Base-by-base conservation (phyloP, 1,140 invertebrate genomes). In the Lepidurus apus region DNA sequence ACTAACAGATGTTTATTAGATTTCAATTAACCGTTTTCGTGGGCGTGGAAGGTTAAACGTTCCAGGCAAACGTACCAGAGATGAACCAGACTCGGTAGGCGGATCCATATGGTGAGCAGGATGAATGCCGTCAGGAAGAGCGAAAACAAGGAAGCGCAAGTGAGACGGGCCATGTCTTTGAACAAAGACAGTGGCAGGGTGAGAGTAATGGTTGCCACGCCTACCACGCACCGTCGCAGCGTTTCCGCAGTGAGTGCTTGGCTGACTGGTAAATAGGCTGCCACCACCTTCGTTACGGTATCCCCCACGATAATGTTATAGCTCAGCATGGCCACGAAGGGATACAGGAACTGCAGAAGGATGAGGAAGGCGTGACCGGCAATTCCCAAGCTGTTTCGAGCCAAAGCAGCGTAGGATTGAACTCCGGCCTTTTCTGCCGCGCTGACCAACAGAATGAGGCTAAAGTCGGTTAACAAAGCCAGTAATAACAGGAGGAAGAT, bases 231-330 rank as follows among this genome's bases (percentile, higher is more conserved):
- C 21, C 53, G 53, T 7, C 53, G 53, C 13, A 65, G 21, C 17
- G 17, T 65, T 17, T 17, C 53, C 13, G 21, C 6, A 7, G 53
- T n/a, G 17, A 65, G 53, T 13, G 53, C 53, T 9, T 65, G 53
- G n/a, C 53, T 65, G 21, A 7, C 53, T n/a, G 53, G 53, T 7
- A 65, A 17, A 17, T 65, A 65, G 5, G 53, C 53, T 7, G 91
- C 87, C 44, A 95, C 85, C 3, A 95, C 91, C 85, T 94, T 95
- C 1, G 93, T 95, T 24, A 95, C 88, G 0, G 93, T 95, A 84
- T 96, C 94, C 43, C 93, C 94, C 26, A 95, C 93, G 43, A 95
- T 94, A 7, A 95, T 91, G 84, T 96, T 95, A 84, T 96, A 95
- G 74, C 93, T 94, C 43, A 95, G 91, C 93, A 95, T 95, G 1